Percentiles rank a stretch among this genome's conserved stretches.
phyloP scores from a whole-genome alignment of 2,797 vertebrate genomes.

The Lithobates pipiens region DNA sequence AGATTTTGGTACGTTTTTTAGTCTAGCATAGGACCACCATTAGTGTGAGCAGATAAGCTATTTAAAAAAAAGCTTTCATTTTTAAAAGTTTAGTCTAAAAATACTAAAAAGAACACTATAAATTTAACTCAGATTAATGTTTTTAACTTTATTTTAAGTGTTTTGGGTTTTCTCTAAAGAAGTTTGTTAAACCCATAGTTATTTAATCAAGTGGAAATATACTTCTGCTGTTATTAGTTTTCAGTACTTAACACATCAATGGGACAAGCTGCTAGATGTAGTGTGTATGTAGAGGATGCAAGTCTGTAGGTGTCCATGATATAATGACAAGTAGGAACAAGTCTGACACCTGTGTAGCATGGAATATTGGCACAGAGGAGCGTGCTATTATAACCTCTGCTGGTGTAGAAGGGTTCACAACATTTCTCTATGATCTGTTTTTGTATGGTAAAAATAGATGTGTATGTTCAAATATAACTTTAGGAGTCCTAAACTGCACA shows the following conservation, averaged over 20 bases:
- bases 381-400: background rate
- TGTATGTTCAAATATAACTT: background rate
- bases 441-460: conserved; percentile 1
- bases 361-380: background rate
- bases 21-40: no score
- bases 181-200: background rate
- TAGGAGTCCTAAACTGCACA: background rate
- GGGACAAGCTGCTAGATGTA: conserved; percentile 26
- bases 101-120: background rate
- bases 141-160: background rate
- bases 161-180: background rate
- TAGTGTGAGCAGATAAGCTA: no score
- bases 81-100: background rate
- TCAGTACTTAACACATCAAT: background rate
- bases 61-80: background rate
- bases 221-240: background rate
- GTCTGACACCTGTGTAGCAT: conserved; percentile 2
- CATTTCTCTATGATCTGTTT: background rate
- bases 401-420: background rate
- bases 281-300: background rate
- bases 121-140: background rate
- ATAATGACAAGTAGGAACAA: background rate
- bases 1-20: no score
- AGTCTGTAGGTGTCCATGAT: conserved; percentile 31
- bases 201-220: background rate